Evolutionary conservation across 1,140 invertebrate species (phyloP).

Genomic region (Brachionus koreanus): DNA sequence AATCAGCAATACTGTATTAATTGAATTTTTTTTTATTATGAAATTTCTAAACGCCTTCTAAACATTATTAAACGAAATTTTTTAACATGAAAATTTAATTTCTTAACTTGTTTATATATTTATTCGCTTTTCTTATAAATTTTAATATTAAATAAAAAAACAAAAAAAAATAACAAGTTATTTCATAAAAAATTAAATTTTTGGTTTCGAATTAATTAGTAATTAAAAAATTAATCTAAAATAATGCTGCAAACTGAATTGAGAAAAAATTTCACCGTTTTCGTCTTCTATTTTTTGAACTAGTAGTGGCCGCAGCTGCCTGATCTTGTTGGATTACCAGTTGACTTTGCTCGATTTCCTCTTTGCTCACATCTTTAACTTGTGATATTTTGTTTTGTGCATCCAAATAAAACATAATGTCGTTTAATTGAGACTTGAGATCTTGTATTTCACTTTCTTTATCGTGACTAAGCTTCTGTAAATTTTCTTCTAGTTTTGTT

Average conservation of each 20-base stretch:
- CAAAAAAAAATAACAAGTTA: neutral
- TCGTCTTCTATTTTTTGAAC: neutral
- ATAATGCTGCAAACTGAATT: neutral
- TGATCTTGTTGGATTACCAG: slow-evolving; percentile 14
- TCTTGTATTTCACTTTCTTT: slow-evolving; percentile 68
- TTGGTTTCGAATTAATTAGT: neutral
- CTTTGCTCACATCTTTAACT: slow-evolving; percentile 4
- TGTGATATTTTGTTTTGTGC: slow-evolving; percentile 66
- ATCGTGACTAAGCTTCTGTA: slow-evolving; percentile 45
- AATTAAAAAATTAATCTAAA: neutral
- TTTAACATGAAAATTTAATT: too few relatives aligned
- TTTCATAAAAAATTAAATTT: neutral
- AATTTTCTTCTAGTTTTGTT: slow-evolving; percentile 66
- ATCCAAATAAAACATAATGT: slow-evolving; percentile 93
- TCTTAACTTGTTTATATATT: too few relatives aligned
- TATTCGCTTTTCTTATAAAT: too few relatives aligned
- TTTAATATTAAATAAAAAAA: too few relatives aligned
- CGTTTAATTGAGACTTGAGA: slow-evolving; percentile 81
- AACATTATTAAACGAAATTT: too few relatives aligned
- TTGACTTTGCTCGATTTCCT: slow-evolving; percentile 24
- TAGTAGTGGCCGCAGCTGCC: neutral
- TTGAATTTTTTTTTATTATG: too few relatives aligned
- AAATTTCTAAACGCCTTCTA: too few relatives aligned
- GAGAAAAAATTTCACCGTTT: neutral
- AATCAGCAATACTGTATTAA: too few relatives aligned